Base-by-base conservation (phyloP, 2,113 vertebrate genomes). In the Mobula hypostoma region DNA sequence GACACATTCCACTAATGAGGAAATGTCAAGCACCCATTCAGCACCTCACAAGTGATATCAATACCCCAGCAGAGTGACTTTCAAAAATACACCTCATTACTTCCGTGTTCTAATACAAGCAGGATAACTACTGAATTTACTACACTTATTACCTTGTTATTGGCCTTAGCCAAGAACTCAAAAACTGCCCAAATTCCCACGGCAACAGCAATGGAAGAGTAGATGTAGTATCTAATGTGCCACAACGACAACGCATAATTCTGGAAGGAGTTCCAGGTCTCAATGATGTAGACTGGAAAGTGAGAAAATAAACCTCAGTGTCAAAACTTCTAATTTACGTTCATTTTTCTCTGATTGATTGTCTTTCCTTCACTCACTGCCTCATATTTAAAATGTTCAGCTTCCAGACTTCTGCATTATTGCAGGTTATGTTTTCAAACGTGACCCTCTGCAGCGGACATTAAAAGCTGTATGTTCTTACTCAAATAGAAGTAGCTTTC, bases 141-240 rank as follows among this genome's bases (percentile, higher is more conserved):
- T 29, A 29, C 15, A n/a, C n/a, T 74, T 93, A 40, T 95, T 95
- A 99, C 98, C 97, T 97, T 96, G 63, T 94, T 96, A 85, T 95
- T 95, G 79, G 63, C 95, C 94, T 95, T 97, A 32, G 29, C 70
- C 24, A 95, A 94, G 79, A 98, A 95, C 74, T 97, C 98, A 92
- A 97, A 7, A 9, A 95, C 95, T 29, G 99, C 95, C 97, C 98
- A 99, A 95, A 98, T 7, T 40, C 97, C 97, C 92, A 98, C 94
- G 8, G 97, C 95, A 32, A 99, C 91, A 0, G 97, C 98, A 82
- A 96, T 96, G 94, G 96, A 96, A n/a, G 97, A 96, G 94, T 98
- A 99, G 94, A 99, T 21, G 94, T 98, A 99, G 92, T 97, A 94
- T 68, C 98, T 96, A 96, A 97, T 96, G 94, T 97, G 96, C 98